These are phyloP conservation scores for Pseudorhombus dupliciocellatus DNA, from an alignment of 2,113 vertebrate genomes.

Conservation along the genomic window DNA sequence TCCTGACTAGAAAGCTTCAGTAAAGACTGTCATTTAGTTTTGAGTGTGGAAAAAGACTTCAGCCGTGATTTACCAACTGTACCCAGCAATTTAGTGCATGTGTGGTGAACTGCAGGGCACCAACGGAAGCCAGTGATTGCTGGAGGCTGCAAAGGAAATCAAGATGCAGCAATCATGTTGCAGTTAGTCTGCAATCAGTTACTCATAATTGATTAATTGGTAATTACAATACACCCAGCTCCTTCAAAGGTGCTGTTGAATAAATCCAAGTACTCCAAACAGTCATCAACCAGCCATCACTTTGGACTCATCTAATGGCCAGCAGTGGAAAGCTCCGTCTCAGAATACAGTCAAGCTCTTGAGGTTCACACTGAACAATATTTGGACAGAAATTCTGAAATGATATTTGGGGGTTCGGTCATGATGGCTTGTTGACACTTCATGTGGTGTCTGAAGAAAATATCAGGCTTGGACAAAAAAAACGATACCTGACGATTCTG, in stretches of 20 bases:
- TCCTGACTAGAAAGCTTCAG: slow-evolving; percentile 2
- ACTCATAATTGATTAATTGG: not conserved
- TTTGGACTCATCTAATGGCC: not conserved
- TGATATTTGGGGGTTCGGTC: too few relatives aligned
- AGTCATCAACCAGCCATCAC: not conserved
- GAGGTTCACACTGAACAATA: not conserved
- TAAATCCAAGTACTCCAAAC: not conserved
- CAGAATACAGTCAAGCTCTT: not conserved
- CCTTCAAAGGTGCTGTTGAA: not conserved
- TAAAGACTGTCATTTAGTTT: slow-evolving; percentile 7
- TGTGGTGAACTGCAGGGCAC: not conserved
- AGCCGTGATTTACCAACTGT: slow-evolving; percentile 1
- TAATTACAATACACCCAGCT: not conserved
- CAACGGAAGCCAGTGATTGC: slow-evolving; percentile 5
- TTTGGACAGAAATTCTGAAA: not conserved
- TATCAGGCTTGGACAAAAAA: too few relatives aligned
- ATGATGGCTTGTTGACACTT: too few relatives aligned
- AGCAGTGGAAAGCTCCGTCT: not conserved
- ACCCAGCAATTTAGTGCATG: not conserved
- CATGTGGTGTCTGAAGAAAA: too few relatives aligned
- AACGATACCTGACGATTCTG: too few relatives aligned
- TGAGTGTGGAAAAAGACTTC: not conserved
- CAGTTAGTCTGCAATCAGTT: not conserved
- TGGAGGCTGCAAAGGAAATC: not conserved
- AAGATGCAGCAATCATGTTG: not conserved